phyloP scores from a whole-genome alignment of 2,888 invertebrate genomes.

The Tetranychus truncatus region DNA sequence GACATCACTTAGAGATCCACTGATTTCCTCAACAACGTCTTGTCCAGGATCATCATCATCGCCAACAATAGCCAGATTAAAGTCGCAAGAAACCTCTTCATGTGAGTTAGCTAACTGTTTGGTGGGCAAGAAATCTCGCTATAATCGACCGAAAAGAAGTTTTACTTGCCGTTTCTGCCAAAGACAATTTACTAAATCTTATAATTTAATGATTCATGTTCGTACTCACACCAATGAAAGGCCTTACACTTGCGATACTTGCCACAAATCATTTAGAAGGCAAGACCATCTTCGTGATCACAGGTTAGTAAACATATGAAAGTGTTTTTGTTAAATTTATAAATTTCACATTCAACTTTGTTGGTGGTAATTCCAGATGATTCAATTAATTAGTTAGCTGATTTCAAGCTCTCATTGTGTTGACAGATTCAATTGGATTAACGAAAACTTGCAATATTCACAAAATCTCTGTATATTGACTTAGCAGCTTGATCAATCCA shows the following conservation, averaged over 20 bases:
- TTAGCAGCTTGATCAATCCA: too few relatives aligned
- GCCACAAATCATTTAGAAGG: slow-evolving; percentile 86
- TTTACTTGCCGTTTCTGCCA: slow-evolving; percentile 97
- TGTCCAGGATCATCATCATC: not conserved
- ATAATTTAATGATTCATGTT: slow-evolving; percentile 90
- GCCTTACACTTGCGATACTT: slow-evolving; percentile 92
- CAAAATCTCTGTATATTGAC: not conserved
- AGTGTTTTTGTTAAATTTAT: not conserved
- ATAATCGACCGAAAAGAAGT: slow-evolving; percentile 67
- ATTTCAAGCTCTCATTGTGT: not conserved
- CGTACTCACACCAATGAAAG: slow-evolving; percentile 92
- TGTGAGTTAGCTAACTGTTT: slow-evolving; percentile 8
- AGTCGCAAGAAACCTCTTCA: slow-evolving; percentile 9
- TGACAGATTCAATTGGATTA: not conserved
- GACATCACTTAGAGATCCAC: not conserved
- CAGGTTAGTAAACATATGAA: slow-evolving; percentile 44
- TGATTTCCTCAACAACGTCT: not conserved
- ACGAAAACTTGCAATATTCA: not conserved
- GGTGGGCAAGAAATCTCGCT: slow-evolving; percentile 27
- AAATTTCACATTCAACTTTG: not conserved
- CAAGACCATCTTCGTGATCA: slow-evolving; percentile 88
- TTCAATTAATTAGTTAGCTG: not conserved
- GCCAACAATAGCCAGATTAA: slow-evolving; percentile 1
- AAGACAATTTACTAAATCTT: slow-evolving; percentile 94
- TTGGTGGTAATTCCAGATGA: not conserved